Percentiles rank a stretch among this genome's conserved stretches.
phyloP scores from a whole-genome alignment of 2,888 invertebrate genomes.

The Craniophora ligustri region DNA sequence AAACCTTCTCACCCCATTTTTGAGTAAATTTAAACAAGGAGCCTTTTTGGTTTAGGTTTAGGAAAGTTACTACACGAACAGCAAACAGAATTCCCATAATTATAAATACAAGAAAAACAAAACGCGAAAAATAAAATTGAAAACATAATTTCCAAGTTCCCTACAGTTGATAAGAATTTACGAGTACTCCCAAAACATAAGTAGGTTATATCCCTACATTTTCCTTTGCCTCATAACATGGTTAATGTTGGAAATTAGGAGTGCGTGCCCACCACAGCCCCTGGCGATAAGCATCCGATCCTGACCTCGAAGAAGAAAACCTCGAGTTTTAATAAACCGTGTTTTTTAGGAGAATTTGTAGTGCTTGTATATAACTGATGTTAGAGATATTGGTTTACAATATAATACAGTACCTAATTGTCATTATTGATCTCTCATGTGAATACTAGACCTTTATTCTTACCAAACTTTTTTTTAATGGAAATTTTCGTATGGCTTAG shows the following conservation, averaged over 20 bases:
- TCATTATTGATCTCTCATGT: no score
- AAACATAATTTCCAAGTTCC: slow-evolving; percentile 18
- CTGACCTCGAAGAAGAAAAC: slow-evolving; percentile 38
- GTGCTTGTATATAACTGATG: slow-evolving; percentile 27
- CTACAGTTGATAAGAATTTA: slow-evolving; percentile 36
- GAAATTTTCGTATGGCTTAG: no score
- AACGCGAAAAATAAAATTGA: background rate
- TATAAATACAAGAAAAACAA: background rate
- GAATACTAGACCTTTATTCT: no score
- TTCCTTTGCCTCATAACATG: slow-evolving; percentile 8
- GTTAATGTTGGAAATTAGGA: slow-evolving; percentile 17
- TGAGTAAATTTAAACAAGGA: no score
- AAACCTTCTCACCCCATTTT: no score
- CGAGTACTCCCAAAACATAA: slow-evolving; percentile 15
- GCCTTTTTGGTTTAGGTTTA: no score
- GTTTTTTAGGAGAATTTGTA: slow-evolving; percentile 42
- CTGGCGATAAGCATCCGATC: slow-evolving; percentile 34
- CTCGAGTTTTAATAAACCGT: slow-evolving; percentile 38
- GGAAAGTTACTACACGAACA: no score
- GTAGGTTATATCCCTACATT: slow-evolving; percentile 29
- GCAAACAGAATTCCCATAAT: no score
- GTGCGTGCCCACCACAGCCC: slow-evolving; percentile 39
- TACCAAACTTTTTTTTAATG: no score
- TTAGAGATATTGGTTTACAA: slow-evolving; percentile 8
- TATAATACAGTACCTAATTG: no score